Base-by-base conservation (phyloP, 2,797 vertebrate species). In the Crenuchus spilurus region DNA sequence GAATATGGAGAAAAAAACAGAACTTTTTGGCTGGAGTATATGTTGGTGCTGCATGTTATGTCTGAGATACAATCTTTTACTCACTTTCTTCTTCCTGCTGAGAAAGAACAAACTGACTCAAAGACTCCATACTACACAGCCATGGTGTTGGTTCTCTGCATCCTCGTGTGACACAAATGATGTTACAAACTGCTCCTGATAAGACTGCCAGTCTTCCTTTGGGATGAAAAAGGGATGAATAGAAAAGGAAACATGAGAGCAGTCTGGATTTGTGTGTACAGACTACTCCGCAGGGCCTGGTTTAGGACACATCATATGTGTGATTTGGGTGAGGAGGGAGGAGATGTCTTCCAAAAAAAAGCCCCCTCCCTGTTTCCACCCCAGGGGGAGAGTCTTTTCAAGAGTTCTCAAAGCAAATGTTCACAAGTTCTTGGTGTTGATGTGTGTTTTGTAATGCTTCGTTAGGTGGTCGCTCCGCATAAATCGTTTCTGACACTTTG, bases 361-460 rank as follows among this genome's bases (percentile, higher is more conserved):
- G 31, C 74, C 64, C 58, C 22, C 75, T 74, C 74, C 65, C 64
- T 71, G 73, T 68, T 68, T 52, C 39, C 64, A 54, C n/a, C 48
- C 63, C 72, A 51, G 14, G 24, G 65, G 58, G 58, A 75, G 82
- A 82, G 79, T 57, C 64, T 72, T 70, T 82, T 31, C 64, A 62
- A 71, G 61, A 78, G 52, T 69, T 72, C 54, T 20, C 28, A 16
- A 77, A 65, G 10, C 7, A 18, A 16, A 10, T 13, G 42, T 85
- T 93, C 89, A 99, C 92, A 99, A 91, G 93, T 96, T 98, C 94
- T 98, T 99, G 84, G 95, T 96, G 93, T 96, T 96, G 86, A 99
- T 94, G 91, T 99, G 97, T 55, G 97, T 99, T 89, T 99, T 99
- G 82, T 96, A 98, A 92, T 99, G 97, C 92, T 99, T 98, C 18